phyloP scores from a whole-genome alignment of 1,140 invertebrate species.

The Andrena cerasifolii region DNA sequence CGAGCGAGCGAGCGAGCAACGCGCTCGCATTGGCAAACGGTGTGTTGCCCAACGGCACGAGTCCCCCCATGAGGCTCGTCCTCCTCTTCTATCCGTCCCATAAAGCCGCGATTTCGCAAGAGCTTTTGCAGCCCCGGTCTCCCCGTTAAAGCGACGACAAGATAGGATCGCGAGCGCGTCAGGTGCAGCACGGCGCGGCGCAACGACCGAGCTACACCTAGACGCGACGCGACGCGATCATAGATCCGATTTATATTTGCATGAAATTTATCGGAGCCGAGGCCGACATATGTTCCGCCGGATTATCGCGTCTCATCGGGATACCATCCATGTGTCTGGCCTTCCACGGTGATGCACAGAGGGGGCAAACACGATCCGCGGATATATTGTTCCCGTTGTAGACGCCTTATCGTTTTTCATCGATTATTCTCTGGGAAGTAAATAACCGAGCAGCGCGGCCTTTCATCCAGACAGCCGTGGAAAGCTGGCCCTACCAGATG shows the following conservation, averaged over 20 bases:
- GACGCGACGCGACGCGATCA: constrained; percentile 40
- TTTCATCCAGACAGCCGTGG: background rate
- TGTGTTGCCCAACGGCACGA: constrained; percentile 48
- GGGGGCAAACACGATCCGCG: constrained; percentile 22
- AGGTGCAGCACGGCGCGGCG: constrained; percentile 53
- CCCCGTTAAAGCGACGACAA: constrained; percentile 35
- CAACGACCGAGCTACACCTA: constrained; percentile 49
- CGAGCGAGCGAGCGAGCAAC: background rate
- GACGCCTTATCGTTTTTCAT: constrained; percentile 18
- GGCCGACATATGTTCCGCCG: constrained; percentile 39
- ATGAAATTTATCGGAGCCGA: constrained; percentile 45
- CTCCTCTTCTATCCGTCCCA: constrained; percentile 46
- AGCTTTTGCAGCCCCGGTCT: constrained; percentile 1
- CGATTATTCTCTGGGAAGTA: background rate
- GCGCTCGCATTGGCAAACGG: constrained; percentile 30
- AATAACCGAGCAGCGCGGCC: constrained; percentile 2
- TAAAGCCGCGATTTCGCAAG: constrained; percentile 58
- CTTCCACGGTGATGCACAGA: background rate
- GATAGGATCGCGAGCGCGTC: constrained; percentile 63
- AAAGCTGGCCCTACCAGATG: background rate
- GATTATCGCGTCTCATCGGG: constrained; percentile 43
- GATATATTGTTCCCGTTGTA: constrained; percentile 28
- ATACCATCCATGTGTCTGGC: constrained; percentile 26
- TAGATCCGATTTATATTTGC: constrained; percentile 58
- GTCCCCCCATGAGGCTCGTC: constrained; percentile 46